Evolutionary conservation across 2,888 invertebrate species (phyloP).

Genomic region (Oegoconia quadripuncta): DNA sequence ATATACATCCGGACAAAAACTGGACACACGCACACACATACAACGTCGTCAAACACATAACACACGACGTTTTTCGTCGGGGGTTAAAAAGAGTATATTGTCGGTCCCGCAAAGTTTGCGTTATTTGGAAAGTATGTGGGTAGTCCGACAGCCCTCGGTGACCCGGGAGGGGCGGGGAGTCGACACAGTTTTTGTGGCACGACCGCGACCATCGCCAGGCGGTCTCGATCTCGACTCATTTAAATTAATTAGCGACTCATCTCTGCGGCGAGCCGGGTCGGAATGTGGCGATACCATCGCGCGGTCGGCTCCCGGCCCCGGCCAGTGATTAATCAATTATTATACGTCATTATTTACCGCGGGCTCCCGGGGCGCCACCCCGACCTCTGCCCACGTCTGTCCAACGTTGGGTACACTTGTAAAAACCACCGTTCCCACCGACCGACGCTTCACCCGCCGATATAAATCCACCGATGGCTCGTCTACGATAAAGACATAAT

Average conservation of each 20-base stretch:
- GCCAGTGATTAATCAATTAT: constrained; percentile 66
- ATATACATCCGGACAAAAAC: too few relatives aligned
- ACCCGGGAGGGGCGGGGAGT: constrained; percentile 9
- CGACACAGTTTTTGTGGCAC: constrained; percentile 34
- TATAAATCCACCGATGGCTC: constrained; percentile 44
- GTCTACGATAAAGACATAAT: constrained; percentile 58
- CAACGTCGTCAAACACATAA: too few relatives aligned
- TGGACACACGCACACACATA: too few relatives aligned
- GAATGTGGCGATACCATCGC: constrained; percentile 35
- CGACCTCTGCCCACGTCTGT: constrained; percentile 8
- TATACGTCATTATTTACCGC: constrained; percentile 65
- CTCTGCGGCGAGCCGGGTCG: constrained; percentile 34
- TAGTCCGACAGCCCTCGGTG: constrained; percentile 13
- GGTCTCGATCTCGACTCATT: constrained; percentile 50
- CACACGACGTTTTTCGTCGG: too few relatives aligned
- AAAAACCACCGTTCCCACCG: background rate
- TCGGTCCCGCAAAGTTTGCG: too few relatives aligned
- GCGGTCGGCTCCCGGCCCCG: constrained; percentile 12
- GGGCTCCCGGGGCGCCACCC: constrained; percentile 33
- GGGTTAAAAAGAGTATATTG: too few relatives aligned
- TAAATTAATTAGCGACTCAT: constrained; percentile 67
- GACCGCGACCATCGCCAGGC: constrained; percentile 30
- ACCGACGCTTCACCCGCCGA: constrained; percentile 20
- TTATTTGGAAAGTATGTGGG: too few relatives aligned
- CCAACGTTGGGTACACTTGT: background rate